phyloP scores from a whole-genome alignment of 2,113 vertebrate genomes.

The Axis porcinus region DNA sequence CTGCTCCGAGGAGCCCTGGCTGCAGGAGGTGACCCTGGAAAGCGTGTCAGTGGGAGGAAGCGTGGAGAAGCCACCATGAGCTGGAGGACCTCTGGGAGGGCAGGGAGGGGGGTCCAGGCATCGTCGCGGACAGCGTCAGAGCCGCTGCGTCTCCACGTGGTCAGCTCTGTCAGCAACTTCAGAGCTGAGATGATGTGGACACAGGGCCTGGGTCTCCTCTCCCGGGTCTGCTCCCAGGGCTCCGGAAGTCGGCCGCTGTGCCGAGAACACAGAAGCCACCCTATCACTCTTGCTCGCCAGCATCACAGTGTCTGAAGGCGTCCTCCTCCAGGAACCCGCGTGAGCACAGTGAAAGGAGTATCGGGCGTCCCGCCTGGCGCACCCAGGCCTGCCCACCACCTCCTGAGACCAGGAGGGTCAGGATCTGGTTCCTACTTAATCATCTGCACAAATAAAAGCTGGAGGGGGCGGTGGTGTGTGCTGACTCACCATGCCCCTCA shows the following conservation, averaged over 20 bases:
- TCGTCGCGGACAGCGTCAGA: neutral
- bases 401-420: neutral
- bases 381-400: neutral
- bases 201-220: neutral
- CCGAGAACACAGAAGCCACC: neutral
- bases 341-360: too few relatives aligned
- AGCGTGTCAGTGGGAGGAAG: neutral
- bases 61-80: neutral
- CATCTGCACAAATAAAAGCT: neutral
- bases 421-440: neutral
- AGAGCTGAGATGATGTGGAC: neutral
- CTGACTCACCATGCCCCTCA: rapidly evolving
- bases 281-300: rapidly evolving
- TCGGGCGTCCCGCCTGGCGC: rapidly evolving
- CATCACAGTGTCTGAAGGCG: neutral
- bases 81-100: neutral
- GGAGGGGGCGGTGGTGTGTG: too few relatives aligned
- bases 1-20: neutral
- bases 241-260: rapidly evolving
- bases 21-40: too few relatives aligned
- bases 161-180: neutral
- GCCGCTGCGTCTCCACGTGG: rapidly evolving
- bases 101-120: rapidly evolving
- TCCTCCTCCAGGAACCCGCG: rapidly evolving
- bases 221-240: rapidly evolving